phyloP scores from a whole-genome alignment of 2,888 invertebrate species.

The Reticulitermes lucifugus region DNA sequence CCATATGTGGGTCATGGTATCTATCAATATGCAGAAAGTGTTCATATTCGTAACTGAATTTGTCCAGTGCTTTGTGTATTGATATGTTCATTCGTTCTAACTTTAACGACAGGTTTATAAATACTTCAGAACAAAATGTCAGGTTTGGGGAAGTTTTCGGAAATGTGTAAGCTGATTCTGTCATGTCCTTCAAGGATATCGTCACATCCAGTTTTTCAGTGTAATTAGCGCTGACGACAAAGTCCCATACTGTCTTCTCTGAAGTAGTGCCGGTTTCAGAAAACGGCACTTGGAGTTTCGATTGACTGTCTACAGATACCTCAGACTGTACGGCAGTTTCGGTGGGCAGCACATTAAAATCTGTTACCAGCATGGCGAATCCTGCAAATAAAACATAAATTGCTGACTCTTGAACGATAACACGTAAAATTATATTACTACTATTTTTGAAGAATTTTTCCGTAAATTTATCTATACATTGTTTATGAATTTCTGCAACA shows the following conservation, averaged over 20 bases:
- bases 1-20: background rate
- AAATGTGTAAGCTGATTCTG: background rate
- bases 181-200: background rate
- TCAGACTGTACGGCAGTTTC: no score
- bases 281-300: background rate
- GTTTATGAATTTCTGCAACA: no score
- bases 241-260: background rate
- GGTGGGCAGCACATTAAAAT: no score
- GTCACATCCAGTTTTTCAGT: background rate
- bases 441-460: no score
- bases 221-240: background rate
- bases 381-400: no score
- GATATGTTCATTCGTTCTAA: background rate
- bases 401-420: no score
- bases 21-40: background rate
- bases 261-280: background rate
- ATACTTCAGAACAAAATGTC: background rate
- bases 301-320: no score
- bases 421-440: no score
- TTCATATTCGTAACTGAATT: background rate
- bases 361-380: no score
- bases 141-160: background rate
- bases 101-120: background rate
- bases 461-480: no score
- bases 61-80: background rate